Conservation (phyloP, 2,797 vertebrate species). For the Psittacula echo region DNA sequence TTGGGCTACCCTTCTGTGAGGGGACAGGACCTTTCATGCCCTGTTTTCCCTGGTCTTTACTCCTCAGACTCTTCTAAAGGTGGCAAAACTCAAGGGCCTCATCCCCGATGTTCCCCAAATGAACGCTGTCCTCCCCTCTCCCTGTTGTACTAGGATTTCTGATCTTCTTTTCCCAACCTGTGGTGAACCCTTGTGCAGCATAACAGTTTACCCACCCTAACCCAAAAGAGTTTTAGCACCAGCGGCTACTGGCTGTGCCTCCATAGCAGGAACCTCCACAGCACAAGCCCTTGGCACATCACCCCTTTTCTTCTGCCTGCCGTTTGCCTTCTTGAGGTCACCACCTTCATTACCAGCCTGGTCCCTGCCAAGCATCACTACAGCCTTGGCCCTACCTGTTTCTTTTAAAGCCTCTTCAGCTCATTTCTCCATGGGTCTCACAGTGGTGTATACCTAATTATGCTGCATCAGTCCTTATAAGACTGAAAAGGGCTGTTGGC, state of each 20-base stretch:
- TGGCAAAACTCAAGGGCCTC: background rate
- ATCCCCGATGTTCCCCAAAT: accelerated
- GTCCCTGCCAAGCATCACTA: background rate
- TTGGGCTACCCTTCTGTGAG: background rate
- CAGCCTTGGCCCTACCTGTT: background rate
- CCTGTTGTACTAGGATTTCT: background rate
- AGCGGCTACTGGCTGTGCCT: accelerated
- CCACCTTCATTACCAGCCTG: background rate
- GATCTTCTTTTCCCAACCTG: background rate
- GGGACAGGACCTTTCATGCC: background rate
- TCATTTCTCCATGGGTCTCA: background rate
- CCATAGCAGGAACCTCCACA: accelerated
- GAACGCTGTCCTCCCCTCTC: background rate
- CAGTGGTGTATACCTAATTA: accelerated
- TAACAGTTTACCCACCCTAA: accelerated
- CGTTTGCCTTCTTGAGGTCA: background rate
- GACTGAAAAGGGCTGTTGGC: background rate
- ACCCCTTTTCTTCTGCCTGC: background rate
- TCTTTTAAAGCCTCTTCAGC: background rate
- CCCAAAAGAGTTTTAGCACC: background rate
- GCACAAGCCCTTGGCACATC: background rate
- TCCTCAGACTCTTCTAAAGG: background rate
- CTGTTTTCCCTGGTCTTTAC: background rate
- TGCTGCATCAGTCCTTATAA: background rate
- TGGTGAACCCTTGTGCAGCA: background rate